Percentiles rank a stretch among this genome's conserved stretches.
Conservation (phyloP, 1,140 invertebrate genomes). For the Propsilocerus akamusi region DNA sequence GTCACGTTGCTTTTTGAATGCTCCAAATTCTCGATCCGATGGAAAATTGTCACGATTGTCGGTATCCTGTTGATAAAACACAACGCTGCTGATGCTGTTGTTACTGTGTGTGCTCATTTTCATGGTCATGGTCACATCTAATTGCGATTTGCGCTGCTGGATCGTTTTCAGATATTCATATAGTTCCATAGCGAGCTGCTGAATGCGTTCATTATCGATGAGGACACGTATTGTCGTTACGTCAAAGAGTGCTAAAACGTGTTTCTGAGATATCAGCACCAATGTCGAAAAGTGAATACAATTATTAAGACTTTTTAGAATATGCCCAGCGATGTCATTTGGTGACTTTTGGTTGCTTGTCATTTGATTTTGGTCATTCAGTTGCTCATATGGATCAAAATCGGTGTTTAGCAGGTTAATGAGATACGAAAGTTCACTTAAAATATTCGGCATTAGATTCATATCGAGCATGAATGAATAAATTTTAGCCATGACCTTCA, state of each 20-base stretch:
- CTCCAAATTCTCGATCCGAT: slow-evolving; percentile 45
- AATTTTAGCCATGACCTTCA: slow-evolving; percentile 12
- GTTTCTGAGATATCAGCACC: slow-evolving; percentile 13
- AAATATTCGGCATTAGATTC: slow-evolving; percentile 18
- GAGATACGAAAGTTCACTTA: slow-evolving; percentile 17
- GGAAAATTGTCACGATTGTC: slow-evolving; percentile 71
- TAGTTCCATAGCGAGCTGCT: slow-evolving; percentile 8
- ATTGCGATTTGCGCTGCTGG: slow-evolving; percentile 12
- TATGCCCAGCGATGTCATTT: background rate
- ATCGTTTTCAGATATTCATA: slow-evolving; percentile 10
- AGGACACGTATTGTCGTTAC: slow-evolving; percentile 15
- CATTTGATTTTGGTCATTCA: background rate
- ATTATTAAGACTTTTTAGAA: slow-evolving; percentile 10
- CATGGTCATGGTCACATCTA: slow-evolving; percentile 4
- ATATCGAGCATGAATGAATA: slow-evolving; percentile 16
- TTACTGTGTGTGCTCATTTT: background rate
- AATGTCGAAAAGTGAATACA: slow-evolving; percentile 17
- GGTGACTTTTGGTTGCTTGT: background rate
- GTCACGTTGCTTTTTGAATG: slow-evolving; percentile 68
- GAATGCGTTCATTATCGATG: slow-evolving; percentile 16
- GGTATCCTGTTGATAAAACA: slow-evolving; percentile 40
- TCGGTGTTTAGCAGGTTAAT: slow-evolving; percentile 17
- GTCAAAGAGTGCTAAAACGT: slow-evolving; percentile 15
- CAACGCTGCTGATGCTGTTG: slow-evolving; percentile 10
- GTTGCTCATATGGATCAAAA: background rate